phyloP scores from a whole-genome alignment of 2,113 vertebrate genomes.

The Saimiri boliviensis region DNA sequence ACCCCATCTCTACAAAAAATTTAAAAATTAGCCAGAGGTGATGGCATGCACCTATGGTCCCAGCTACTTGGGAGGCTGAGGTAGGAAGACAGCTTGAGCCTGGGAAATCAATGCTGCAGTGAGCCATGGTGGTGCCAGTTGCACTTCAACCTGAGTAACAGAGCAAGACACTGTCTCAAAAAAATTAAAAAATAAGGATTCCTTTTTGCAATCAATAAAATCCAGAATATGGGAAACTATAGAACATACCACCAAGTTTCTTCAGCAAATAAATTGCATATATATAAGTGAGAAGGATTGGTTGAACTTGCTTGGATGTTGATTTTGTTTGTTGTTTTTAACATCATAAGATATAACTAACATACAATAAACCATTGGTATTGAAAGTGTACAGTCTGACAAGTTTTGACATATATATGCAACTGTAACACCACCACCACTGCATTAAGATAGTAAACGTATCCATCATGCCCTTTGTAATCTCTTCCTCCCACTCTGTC shows the following conservation, averaged over 20 bases:
- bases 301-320: background rate
- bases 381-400: background rate
- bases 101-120: no score
- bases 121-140: no score
- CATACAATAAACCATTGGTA: background rate
- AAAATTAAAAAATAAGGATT: background rate
- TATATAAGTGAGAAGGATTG: background rate
- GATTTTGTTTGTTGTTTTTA: constrained; percentile 8
- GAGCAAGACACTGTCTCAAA: no score
- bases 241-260: background rate
- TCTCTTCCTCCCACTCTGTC: background rate
- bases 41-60: no score
- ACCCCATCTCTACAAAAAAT: no score
- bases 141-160: no score
- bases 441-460: background rate
- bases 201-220: constrained; percentile 23
- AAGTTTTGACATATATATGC: background rate
- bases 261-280: background rate
- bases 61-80: no score
- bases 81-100: no score
- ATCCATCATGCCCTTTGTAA: background rate
- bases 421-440: background rate
- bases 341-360: background rate
- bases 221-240: background rate
- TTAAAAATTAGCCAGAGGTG: no score